Percentiles rank a stretch among this genome's conserved stretches.
Evolutionary conservation across 2,113 vertebrate genomes (phyloP).

Genomic region (Cyanoramphus novaezelandiae): DNA sequence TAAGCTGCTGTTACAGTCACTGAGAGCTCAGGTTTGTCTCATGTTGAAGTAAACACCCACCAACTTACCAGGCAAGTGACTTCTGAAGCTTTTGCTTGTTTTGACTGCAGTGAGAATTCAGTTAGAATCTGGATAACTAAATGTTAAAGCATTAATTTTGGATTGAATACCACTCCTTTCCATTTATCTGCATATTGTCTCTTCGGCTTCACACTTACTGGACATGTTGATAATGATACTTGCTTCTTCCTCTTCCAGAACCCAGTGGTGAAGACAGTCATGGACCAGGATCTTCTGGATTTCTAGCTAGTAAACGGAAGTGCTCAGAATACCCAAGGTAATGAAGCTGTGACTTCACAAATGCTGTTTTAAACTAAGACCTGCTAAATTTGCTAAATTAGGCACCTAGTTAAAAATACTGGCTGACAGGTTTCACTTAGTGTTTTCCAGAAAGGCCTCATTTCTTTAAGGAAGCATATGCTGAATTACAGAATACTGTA

Average conservation of each 20-base stretch:
- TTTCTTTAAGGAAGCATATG: neutral
- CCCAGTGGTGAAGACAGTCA: slow-evolving; percentile 46
- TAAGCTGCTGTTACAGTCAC: neutral
- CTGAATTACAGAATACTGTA: neutral
- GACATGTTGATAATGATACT: neutral
- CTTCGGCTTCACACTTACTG: neutral
- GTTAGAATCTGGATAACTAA: neutral
- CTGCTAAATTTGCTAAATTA: neutral
- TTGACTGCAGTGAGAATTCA: neutral
- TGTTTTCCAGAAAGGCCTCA: neutral
- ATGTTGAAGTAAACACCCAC: neutral
- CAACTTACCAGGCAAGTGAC: neutral
- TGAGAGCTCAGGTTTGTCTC: neutral
- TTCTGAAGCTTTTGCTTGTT: neutral
- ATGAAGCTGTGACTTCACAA: slow-evolving; percentile 22
- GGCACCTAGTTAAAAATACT: neutral
- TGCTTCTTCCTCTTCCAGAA: slow-evolving; percentile 43
- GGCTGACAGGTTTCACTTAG: neutral
- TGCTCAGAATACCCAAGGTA: slow-evolving; percentile 75
- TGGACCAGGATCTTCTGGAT: slow-evolving; percentile 30
- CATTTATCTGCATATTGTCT: neutral
- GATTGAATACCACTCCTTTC: neutral
- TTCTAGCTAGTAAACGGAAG: slow-evolving; percentile 42
- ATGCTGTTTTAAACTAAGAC: neutral
- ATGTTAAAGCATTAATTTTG: neutral